phyloP scores from a whole-genome alignment of 2,113 vertebrate genomes.

The Calyptomena viridis region DNA sequence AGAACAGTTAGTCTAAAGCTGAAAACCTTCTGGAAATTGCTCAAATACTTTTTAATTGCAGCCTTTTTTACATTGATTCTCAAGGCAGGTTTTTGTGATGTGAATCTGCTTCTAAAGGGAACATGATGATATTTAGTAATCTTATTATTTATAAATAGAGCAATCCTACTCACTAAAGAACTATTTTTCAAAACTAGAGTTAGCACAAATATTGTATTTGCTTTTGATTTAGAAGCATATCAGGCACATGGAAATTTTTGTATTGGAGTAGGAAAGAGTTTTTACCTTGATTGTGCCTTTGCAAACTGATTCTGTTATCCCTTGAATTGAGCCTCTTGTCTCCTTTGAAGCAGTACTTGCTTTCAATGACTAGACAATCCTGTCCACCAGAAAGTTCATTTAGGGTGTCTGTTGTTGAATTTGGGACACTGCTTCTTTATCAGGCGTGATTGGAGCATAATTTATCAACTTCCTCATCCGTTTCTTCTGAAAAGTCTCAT shows the following conservation, averaged over 20 bases:
- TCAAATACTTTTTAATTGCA: not conserved
- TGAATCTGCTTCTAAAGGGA: not conserved
- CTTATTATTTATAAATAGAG: not conserved
- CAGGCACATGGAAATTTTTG: not conserved
- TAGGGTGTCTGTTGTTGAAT: not conserved
- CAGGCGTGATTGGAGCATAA: not conserved
- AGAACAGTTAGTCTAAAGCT: not conserved
- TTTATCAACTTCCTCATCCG: not conserved
- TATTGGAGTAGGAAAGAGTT: not conserved
- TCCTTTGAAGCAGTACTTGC: not conserved
- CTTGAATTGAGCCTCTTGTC: not conserved
- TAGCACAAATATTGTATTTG: not conserved
- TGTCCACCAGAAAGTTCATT: not conserved
- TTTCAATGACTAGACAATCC: not conserved
- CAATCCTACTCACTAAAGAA: not conserved
- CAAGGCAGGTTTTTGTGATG: not conserved
- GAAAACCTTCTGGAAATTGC: not conserved
- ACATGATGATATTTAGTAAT: not conserved
- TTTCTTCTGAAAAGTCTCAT: constrained; percentile 33
- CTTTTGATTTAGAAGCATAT: not conserved
- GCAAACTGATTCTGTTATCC: not conserved
- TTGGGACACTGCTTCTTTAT: constrained; percentile 21
- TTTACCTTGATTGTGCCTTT: not conserved
- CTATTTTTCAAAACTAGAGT: not conserved
- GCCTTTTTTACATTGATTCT: not conserved